A percentile compares a stretch with the other conserved stretches of the same genome.
These are phyloP conservation scores for Arremon brunneinucha DNA, from an alignment of 2,797 vertebrate species.

Conservation along the genomic window DNA sequence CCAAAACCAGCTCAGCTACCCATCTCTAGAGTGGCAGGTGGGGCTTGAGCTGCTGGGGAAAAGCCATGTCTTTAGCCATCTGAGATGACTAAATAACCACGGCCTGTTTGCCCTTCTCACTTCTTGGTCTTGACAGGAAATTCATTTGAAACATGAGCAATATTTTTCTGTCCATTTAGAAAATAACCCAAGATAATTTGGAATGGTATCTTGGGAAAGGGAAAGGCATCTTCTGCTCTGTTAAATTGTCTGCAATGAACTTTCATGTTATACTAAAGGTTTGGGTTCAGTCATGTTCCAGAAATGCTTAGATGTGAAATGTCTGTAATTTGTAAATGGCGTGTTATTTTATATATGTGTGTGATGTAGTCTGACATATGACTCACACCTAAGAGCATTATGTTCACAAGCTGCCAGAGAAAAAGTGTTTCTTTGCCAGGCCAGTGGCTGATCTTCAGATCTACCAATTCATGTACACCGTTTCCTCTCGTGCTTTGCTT, in stretches of 20 bases:
- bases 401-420: background rate
- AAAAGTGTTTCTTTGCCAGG: background rate
- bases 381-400: background rate
- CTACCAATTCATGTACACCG: background rate
- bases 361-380: background rate
- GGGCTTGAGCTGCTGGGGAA: background rate
- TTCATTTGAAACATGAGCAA: rapidly evolving
- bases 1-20: background rate
- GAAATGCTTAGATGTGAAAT: background rate
- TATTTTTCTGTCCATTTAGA: background rate
- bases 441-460: background rate
- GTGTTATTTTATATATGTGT: background rate
- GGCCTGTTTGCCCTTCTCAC: background rate
- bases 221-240: background rate
- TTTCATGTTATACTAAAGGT: background rate
- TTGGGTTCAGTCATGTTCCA: background rate
- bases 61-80: background rate
- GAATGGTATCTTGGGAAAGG: background rate
- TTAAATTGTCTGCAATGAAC: background rate
- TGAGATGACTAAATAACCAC: background rate
- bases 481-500: background rate
- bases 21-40: background rate
- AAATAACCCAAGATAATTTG: background rate
- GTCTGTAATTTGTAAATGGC: background rate
- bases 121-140: background rate